Percentiles rank a stretch among this genome's conserved stretches.
These are phyloP conservation scores for Alcis repandata DNA, from an alignment of 2,888 invertebrate genomes.

Conservation along the genomic window DNA sequence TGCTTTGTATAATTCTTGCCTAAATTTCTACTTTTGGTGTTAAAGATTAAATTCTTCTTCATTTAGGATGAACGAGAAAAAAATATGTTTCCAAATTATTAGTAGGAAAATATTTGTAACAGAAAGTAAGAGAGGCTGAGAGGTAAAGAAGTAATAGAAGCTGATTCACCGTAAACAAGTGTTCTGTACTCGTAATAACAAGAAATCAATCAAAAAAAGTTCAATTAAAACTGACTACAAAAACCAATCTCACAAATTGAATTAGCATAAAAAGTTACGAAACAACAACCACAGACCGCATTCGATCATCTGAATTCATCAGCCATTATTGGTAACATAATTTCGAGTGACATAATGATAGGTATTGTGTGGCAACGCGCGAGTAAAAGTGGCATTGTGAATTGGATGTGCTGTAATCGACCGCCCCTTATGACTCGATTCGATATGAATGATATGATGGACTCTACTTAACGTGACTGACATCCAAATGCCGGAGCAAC, in stretches of 20 bases:
- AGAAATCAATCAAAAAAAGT: background rate
- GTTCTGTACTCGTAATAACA: background rate
- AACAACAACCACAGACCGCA: constrained; percentile 16
- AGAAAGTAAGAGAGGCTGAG: background rate
- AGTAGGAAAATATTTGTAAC: too few species aligned
- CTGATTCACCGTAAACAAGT: too few species aligned
- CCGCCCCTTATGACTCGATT: constrained; percentile 60
- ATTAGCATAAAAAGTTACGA: constrained; percentile 32
- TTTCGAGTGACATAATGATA: constrained; percentile 64
- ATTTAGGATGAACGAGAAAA: background rate
- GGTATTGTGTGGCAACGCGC: constrained; percentile 58
- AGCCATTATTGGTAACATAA: constrained; percentile 42
- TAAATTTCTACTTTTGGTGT: background rate
- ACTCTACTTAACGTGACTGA: constrained; percentile 54
- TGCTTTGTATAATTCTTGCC: background rate
- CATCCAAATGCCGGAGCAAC: constrained; percentile 46
- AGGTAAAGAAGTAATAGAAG: background rate
- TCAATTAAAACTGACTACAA: background rate
- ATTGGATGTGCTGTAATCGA: constrained; percentile 65
- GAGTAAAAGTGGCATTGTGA: constrained; percentile 74
- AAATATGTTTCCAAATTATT: too few species aligned
- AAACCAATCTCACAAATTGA: constrained; percentile 20
- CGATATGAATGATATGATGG: constrained; percentile 47
- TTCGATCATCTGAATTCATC: constrained; percentile 28
- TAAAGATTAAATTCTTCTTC: background rate